Base-by-base conservation (phyloP, 2,888 invertebrate species). In the Stenoptilia bipunctidactyla region DNA sequence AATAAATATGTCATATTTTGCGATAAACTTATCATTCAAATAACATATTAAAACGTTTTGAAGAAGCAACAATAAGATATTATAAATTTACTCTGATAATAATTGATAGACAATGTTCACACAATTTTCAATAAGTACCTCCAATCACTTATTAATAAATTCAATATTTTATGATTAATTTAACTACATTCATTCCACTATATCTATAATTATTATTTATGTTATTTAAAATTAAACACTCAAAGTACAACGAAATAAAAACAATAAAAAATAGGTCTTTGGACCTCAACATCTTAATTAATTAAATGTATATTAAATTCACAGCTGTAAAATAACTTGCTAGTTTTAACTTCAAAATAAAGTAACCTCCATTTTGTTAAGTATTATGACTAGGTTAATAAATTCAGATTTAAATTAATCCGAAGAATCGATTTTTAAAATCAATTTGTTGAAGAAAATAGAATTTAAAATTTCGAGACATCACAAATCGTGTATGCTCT, bases 311-410 rank as follows among this genome's bases (percentile, higher is more conserved):
- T n/a, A 15, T 14, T 36, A 10, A 15, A 36, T 36, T 36, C 15
- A 36, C 15, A 14, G 36, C 15, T 36, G 20, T 20, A 20, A 20
- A 20, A 20, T 20, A 20, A 20, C 3, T 20, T 20, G 20, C 3
- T 8, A 10, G 30, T 10, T 30, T 12, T n/a, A 12, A 10, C 30
- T 30, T 30, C 4, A 12, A 30, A 30, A 6, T 20, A 3, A 30
- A 30, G 30, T 30, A 10, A 30, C 30, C 13, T 3, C 13, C 30
- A 30, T 10, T 30, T 20, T 55, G 46, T 60, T 58, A 55, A 53
- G 56, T 56, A 49, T 50, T 56, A 52, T 55, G 13, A 8, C 36
- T 65, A 61, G 66, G 49, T 68, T 73, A 66, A 73, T 63, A 64
- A 69, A 70, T 69, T 68, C 56, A 56, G 52, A 48, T 47, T 57